Conservation (phyloP, 2,888 invertebrate species). For the Hemithea aestivaria region DNA sequence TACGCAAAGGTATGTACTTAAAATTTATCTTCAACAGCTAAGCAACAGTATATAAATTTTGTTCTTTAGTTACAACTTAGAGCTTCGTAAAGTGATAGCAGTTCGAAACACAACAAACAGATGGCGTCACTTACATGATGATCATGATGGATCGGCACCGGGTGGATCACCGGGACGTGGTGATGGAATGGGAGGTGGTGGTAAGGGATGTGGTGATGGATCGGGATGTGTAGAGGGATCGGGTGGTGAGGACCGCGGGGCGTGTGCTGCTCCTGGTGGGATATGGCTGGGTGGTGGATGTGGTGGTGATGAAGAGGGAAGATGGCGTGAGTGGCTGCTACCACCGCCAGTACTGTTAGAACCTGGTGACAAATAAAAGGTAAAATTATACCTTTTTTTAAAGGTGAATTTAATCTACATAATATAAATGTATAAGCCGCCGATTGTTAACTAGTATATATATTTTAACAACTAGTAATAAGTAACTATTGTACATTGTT, state of each 20-base stretch:
- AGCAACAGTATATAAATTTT: too few relatives aligned
- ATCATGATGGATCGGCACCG: slow-evolving; percentile 48
- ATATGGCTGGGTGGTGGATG: slow-evolving; percentile 54
- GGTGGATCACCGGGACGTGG: slow-evolving; percentile 37
- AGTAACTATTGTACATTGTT: too few relatives aligned
- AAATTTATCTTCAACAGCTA: too few relatives aligned
- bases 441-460: too few relatives aligned
- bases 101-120: too few relatives aligned
- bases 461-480: too few relatives aligned
- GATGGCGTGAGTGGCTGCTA: slow-evolving; percentile 60
- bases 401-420: too few relatives aligned
- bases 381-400: too few relatives aligned
- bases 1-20: too few relatives aligned
- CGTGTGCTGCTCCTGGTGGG: slow-evolving; percentile 65
- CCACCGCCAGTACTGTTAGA: slow-evolving; percentile 45
- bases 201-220: slow-evolving; percentile 48
- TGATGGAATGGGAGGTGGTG: slow-evolving; percentile 39
- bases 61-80: too few relatives aligned
- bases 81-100: too few relatives aligned
- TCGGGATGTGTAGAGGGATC: slow-evolving; percentile 42
- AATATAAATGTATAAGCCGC: too few relatives aligned
- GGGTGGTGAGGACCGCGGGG: slow-evolving; percentile 61
- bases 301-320: slow-evolving; percentile 56
- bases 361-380: slow-evolving; percentile 35
- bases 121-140: slow-evolving; percentile 65